Base-by-base conservation (phyloP, 23 tunicate species). In the Trididemnum nubilum region DNA sequence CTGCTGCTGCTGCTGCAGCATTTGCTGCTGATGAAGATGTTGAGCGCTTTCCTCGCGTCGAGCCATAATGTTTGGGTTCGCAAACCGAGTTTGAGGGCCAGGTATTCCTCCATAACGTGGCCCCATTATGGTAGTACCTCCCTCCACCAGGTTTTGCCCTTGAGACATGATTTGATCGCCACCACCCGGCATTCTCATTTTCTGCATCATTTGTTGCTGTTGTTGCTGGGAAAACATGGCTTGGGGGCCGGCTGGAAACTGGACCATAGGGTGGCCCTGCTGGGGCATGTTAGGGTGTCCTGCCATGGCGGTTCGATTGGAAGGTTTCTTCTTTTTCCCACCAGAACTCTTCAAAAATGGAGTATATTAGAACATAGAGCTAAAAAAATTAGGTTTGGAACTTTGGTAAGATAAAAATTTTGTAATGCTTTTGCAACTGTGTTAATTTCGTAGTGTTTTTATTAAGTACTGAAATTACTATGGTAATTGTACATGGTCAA, bases 1-100 rank as follows among this genome's bases (percentile, higher is more conserved):
- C 75, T 73, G 77, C n/a, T n/a, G n/a, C 54, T 89, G 95, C 71
- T 89, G 95, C 79, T 65, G 80, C 30, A 30, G 78, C 81, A 73
- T 72, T 22, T 37, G 77, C 1, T 69, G 70, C 73, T 72, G 86
- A 36, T 83, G 87, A 81, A 73, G 22, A 59, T 74, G 54, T 22
- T 73, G 81, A 59, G 77, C 27, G 26, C 61, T 60, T 52, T 54
- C 81, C 2, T 33, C 66, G 26, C 36, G 81, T 9, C 28, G 81
- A 23, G 59, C 7, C 81, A 52, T 57, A 66, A 77, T 77, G 36
- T 12, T 21, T 5, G 81, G 67, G 67, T 77, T 77, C 54, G 67
- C 22, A 77, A 77, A 77, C 27, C 81, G 35, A 4, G 2, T 25
- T 33, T 77, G 81, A 2, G 32, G 19, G 2, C 31, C 59, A 22